Evolutionary conservation across 2,888 invertebrate genomes (phyloP).

Genomic region (Gymnosoma rotundatum): DNA sequence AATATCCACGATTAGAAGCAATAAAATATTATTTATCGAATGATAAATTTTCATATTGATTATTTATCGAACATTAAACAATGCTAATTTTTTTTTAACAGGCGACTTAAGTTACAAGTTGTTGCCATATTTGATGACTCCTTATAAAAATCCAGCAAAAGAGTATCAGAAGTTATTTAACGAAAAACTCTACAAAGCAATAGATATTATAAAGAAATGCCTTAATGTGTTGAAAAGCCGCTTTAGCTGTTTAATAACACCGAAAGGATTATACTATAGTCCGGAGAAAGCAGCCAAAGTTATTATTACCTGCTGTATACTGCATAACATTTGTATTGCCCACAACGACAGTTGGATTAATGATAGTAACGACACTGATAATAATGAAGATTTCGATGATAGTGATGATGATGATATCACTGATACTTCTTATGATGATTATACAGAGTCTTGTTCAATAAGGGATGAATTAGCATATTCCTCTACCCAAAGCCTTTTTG

Average conservation of each 20-base stretch:
- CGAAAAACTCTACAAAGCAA: slow-evolving; percentile 8
- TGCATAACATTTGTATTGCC: slow-evolving; percentile 51
- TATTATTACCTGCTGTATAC: slow-evolving; percentile 40
- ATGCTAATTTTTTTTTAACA: neutral
- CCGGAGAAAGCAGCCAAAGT: slow-evolving; percentile 31
- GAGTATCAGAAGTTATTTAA: slow-evolving; percentile 26
- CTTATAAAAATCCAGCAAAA: slow-evolving; percentile 36
- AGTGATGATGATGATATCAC: neutral
- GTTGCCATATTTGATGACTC: slow-evolving; percentile 34
- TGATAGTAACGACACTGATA: neutral
- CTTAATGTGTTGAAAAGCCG: slow-evolving; percentile 28
- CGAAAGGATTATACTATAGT: slow-evolving; percentile 35
- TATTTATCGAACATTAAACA: too few relatives aligned
- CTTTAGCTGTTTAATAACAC: slow-evolving; percentile 34
- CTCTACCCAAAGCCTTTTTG: neutral
- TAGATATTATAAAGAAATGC: slow-evolving; percentile 30
- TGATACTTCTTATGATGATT: slow-evolving; percentile 1
- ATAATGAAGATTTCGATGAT: neutral
- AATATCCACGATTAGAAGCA: too few relatives aligned
- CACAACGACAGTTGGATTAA: slow-evolving; percentile 32
- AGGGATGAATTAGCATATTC: slow-evolving; percentile 36
- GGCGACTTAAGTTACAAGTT: slow-evolving; percentile 30
- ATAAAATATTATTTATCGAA: too few relatives aligned
- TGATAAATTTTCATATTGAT: too few relatives aligned
- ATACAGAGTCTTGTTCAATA: neutral